Evolutionary conservation across 1,140 invertebrate genomes (phyloP).

Genomic region (Pachypeltis micranthus): DNA sequence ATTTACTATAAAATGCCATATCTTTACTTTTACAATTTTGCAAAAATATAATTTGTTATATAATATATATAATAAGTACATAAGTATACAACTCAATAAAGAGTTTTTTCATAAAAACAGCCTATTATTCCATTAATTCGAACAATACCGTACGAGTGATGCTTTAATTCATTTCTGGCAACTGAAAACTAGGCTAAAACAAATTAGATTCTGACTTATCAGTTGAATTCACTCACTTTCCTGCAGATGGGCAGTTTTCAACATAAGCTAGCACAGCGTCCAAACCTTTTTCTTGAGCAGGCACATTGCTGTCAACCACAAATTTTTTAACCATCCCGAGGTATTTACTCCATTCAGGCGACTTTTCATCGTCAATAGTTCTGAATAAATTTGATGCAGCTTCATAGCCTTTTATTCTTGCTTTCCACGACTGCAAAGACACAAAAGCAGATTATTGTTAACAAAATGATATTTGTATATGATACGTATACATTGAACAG

Average conservation of each 20-base stretch:
- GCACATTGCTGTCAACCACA: slow-evolving; percentile 86
- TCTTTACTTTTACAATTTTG: too few relatives aligned
- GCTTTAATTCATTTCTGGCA: too few relatives aligned
- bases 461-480: too few relatives aligned
- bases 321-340: slow-evolving; percentile 88
- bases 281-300: slow-evolving; percentile 90
- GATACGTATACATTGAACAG: too few relatives aligned
- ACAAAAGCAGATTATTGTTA: too few relatives aligned
- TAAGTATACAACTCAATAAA: neutral
- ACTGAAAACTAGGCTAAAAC: too few relatives aligned
- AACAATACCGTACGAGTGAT: too few relatives aligned
- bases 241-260: slow-evolving; percentile 73
- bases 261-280: slow-evolving; percentile 82
- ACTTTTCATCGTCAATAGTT: slow-evolving; percentile 80
- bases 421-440: slow-evolving; percentile 69
- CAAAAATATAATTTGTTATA: neutral
- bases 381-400: slow-evolving; percentile 81
- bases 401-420: slow-evolving; percentile 84
- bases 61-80: neutral
- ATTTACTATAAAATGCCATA: too few relatives aligned
- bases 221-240: slow-evolving; percentile 59
- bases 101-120: too few relatives aligned
- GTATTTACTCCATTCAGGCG: slow-evolving; percentile 85
- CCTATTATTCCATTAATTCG: too few relatives aligned
- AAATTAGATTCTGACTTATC: too few relatives aligned